phyloP scores from a whole-genome alignment of 2,888 invertebrate genomes.

The Oeneis ivallda region DNA sequence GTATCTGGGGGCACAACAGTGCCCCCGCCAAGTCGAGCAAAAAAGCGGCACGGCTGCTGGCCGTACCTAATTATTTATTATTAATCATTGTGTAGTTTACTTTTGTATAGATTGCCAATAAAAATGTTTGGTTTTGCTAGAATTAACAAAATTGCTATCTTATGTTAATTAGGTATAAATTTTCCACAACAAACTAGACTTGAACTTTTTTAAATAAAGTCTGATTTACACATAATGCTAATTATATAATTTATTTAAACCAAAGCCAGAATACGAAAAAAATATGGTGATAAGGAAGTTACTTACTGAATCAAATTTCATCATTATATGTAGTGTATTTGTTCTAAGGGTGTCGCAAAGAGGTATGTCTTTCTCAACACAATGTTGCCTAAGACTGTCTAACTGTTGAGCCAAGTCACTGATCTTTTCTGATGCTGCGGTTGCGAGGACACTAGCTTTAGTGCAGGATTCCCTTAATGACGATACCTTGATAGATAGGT shows the following conservation, averaged over 20 bases:
- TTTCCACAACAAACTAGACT: not conserved
- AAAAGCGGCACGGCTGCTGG: too few species aligned
- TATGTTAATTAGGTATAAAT: not conserved
- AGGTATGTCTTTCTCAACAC: slow-evolving; percentile 85
- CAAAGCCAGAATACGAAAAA: not conserved
- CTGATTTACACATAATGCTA: not conserved
- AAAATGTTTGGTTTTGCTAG: not conserved
- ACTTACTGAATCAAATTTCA: slow-evolving; percentile 83
- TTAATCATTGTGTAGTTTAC: too few species aligned
- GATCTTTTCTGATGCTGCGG: slow-evolving; percentile 81
- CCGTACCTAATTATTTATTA: not conserved
- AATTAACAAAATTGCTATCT: not conserved
- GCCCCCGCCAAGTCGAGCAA: too few species aligned
- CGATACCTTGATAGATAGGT: slow-evolving; percentile 80
- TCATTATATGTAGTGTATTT: slow-evolving; percentile 84
- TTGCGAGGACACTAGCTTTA: slow-evolving; percentile 77
- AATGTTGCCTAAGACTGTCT: slow-evolving; percentile 83
- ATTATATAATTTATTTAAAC: not conserved
- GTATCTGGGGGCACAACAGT: too few species aligned
- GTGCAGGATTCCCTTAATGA: slow-evolving; percentile 80
- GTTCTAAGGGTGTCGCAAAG: slow-evolving; percentile 89
- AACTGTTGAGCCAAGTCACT: slow-evolving; percentile 82
- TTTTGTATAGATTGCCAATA: not conserved
- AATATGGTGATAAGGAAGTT: not conserved
- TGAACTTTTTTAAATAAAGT: not conserved